These are phyloP conservation scores for Noctua janthina DNA, from an alignment of 2,888 invertebrate species.

Conservation along the genomic window DNA sequence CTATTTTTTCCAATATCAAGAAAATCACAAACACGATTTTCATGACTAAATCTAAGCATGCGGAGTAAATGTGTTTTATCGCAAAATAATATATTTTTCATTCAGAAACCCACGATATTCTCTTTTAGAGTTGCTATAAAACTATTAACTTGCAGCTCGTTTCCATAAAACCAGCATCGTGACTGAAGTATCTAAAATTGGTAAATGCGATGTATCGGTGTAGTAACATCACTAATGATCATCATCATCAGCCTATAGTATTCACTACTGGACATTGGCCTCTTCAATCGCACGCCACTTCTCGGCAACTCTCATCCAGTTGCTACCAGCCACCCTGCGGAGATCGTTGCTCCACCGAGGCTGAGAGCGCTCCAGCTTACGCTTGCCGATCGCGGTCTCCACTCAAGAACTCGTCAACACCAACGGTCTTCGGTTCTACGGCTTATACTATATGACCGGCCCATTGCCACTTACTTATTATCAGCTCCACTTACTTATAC, in stretches of 20 bases:
- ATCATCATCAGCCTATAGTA: not conserved
- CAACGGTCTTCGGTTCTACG: not conserved
- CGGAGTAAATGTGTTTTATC: conserved; percentile 18
- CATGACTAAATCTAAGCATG: not conserved
- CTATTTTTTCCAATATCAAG: not conserved
- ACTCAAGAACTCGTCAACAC: not conserved
- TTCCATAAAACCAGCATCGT: conserved; percentile 45
- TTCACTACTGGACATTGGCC: not conserved
- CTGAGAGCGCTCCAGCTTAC: not conserved
- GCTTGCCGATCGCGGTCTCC: not conserved
- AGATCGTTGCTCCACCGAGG: not conserved
- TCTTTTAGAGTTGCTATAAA: conserved; percentile 51
- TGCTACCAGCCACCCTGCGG: not conserved
- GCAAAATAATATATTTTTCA: conserved; percentile 34
- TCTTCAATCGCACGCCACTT: too few relatives aligned
- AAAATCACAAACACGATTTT: not conserved
- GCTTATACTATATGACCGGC: not conserved
- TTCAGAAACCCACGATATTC: conserved; percentile 37
- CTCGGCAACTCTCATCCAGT: not conserved
- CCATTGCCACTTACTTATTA: not conserved
- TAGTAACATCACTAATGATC: not conserved
- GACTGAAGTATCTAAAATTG: conserved; percentile 21
- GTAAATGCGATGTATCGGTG: conserved; percentile 2
- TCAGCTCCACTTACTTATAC: too few relatives aligned
- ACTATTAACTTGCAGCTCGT: conserved; percentile 56